Evolutionary conservation across 2,113 vertebrate species (phyloP).

Genomic region (Neogale vison): DNA sequence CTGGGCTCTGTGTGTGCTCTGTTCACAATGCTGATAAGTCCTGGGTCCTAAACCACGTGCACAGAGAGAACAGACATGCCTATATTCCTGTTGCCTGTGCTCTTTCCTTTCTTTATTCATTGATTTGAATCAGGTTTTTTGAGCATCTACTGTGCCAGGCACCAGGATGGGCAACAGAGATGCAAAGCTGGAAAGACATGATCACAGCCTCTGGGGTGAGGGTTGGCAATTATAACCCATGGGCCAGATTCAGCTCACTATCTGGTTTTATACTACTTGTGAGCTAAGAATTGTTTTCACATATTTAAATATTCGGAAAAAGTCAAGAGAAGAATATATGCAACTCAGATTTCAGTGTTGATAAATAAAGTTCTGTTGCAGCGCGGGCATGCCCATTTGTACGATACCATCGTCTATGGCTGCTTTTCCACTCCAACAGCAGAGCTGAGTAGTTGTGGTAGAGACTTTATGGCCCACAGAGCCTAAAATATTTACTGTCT

Average conservation of each 20-base stretch:
- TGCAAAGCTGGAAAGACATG: background rate
- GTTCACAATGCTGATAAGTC: background rate
- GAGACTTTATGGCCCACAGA: background rate
- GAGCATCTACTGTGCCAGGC: background rate
- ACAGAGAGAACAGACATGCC: background rate
- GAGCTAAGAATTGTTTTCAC: background rate
- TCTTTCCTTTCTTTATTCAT: background rate
- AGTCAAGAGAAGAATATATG: background rate
- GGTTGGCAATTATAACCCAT: background rate
- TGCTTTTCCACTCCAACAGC: background rate
- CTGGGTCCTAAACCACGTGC: background rate
- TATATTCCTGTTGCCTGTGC: background rate
- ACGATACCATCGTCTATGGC: background rate
- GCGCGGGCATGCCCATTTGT: background rate
- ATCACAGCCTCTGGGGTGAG: background rate
- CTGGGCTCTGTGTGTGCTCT: background rate
- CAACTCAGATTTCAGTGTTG: background rate
- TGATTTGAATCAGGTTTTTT: background rate
- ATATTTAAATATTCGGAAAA: background rate
- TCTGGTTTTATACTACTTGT: background rate
- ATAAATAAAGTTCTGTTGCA: background rate
- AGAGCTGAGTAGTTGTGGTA: background rate
- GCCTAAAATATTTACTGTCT: background rate
- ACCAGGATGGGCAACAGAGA: background rate
- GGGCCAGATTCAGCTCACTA: background rate